Percentiles rank a stretch among this genome's conserved stretches.
phyloP scores from a whole-genome alignment of 2,113 vertebrate species.

The Perccottus glenii region DNA sequence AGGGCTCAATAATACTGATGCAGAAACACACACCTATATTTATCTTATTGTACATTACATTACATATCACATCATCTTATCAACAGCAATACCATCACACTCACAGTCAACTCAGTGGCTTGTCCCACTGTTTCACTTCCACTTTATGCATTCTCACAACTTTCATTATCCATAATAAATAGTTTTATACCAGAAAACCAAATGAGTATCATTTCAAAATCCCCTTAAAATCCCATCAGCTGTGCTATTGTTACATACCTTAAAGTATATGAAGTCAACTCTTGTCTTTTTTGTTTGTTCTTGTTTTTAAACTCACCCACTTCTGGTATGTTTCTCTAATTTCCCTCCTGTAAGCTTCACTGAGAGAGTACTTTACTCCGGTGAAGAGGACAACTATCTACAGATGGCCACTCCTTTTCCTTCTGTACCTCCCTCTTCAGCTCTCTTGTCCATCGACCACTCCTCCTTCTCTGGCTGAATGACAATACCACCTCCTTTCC shows the following conservation, averaged over 20 bases:
- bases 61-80: neutral
- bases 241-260: slow-evolving; percentile 65
- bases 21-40: neutral
- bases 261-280: slow-evolving; percentile 26
- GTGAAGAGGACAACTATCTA: slow-evolving; percentile 69
- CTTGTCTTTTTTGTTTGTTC: slow-evolving; percentile 40
- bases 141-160: slow-evolving; percentile 28
- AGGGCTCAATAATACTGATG: neutral
- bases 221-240: slow-evolving; percentile 2
- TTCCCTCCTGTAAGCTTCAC: slow-evolving; percentile 67
- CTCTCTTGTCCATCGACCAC: slow-evolving; percentile 54
- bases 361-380: slow-evolving; percentile 65
- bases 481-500: slow-evolving; percentile 73
- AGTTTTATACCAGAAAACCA: slow-evolving; percentile 38
- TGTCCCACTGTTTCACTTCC: slow-evolving; percentile 1
- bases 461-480: slow-evolving; percentile 69
- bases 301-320: slow-evolving; percentile 45
- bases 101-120: slow-evolving; percentile 20
- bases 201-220: slow-evolving; percentile 41
- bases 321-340: slow-evolving; percentile 55
- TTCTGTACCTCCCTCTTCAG: slow-evolving; percentile 59
- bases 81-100: neutral
- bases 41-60: neutral
- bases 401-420: slow-evolving; percentile 82
- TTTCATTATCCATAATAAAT: slow-evolving; percentile 48